Percentiles rank a stretch among this genome's conserved stretches.
Conservation (phyloP, 2,797 vertebrate genomes). For the Pseudochirops cupreus region DNA sequence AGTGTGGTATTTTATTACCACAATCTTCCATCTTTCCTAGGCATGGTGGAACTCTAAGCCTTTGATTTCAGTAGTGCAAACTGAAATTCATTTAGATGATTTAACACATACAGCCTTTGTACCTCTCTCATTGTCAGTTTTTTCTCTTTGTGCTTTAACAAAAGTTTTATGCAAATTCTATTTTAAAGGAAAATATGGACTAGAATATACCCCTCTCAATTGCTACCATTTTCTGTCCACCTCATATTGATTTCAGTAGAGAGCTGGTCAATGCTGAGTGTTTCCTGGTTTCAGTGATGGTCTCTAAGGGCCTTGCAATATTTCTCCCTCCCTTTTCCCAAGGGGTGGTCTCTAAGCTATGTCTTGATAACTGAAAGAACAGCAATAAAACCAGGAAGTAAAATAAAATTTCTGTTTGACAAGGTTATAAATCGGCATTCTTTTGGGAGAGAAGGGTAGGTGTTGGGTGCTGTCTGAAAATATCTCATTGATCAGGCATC, state of each 20-base stretch:
- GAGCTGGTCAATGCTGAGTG: constrained; percentile 69
- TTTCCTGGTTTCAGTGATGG: constrained; percentile 74
- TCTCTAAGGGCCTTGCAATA: constrained; percentile 35
- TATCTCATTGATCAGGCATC: constrained; percentile 59
- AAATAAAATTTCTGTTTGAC: constrained; percentile 67
- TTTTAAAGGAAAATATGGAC: constrained; percentile 70
- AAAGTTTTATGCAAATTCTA: constrained; percentile 63
- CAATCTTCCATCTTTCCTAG: neutral
- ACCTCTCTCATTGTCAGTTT: constrained; percentile 44
- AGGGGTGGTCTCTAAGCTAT: constrained; percentile 21
- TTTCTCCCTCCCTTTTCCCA: constrained; percentile 6
- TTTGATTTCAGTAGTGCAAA: constrained; percentile 29
- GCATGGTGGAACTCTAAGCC: constrained; percentile 26
- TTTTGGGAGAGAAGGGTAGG: neutral
- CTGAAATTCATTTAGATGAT: constrained; percentile 42
- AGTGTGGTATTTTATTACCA: constrained; percentile 48
- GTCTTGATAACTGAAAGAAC: constrained; percentile 49
- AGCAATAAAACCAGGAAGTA: constrained; percentile 68
- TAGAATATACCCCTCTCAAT: constrained; percentile 35
- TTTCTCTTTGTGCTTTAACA: constrained; percentile 56
- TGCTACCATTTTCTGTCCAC: constrained; percentile 54
- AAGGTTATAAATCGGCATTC: constrained; percentile 64
- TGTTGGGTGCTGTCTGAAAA: constrained; percentile 37
- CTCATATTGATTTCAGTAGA: constrained; percentile 66
- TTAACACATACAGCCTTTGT: neutral